These are phyloP conservation scores for Hydrolagus colliei DNA, from an alignment of 2,797 vertebrate genomes.

Conservation along the genomic window DNA sequence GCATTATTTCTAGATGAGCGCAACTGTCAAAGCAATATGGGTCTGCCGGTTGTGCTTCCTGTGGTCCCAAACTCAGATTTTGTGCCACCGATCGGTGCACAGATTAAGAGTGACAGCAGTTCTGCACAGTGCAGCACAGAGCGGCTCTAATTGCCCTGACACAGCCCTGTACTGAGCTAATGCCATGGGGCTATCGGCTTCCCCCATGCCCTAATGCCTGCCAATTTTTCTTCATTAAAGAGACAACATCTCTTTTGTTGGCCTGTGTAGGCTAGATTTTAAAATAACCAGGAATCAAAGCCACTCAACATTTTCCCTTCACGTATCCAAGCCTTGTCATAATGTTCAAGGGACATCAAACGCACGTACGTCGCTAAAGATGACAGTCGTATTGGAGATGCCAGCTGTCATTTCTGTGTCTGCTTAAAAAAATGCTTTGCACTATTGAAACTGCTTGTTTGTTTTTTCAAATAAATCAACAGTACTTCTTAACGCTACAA, in stretches of 20 bases:
- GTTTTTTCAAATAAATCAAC: background rate
- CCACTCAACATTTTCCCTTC: slow-evolving; percentile 29
- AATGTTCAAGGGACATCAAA: slow-evolving; percentile 32
- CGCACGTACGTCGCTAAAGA: slow-evolving; percentile 26
- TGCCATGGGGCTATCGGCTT: slow-evolving; percentile 54
- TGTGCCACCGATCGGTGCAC: slow-evolving; percentile 62
- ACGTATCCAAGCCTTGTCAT: slow-evolving; percentile 30
- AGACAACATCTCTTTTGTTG: slow-evolving; percentile 28
- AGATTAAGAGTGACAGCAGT: slow-evolving; percentile 81
- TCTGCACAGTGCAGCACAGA: slow-evolving; percentile 59
- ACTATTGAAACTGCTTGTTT: slow-evolving; percentile 15
- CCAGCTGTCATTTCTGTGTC: slow-evolving; percentile 26
- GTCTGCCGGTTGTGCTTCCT: slow-evolving; percentile 75
- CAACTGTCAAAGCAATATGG: slow-evolving; percentile 97
- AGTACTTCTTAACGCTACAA: slow-evolving; percentile 7
- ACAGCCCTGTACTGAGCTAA: slow-evolving; percentile 66
- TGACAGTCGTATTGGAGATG: slow-evolving; percentile 31
- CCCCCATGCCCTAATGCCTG: slow-evolving; percentile 49
- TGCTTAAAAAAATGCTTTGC: slow-evolving; percentile 24
- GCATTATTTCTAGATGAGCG: slow-evolving; percentile 94
- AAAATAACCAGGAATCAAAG: slow-evolving; percentile 26
- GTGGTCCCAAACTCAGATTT: slow-evolving; percentile 67
- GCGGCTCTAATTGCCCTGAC: slow-evolving; percentile 79
- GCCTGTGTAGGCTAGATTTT: slow-evolving; percentile 20
- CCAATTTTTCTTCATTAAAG: slow-evolving; percentile 36